Base-by-base conservation (phyloP, 2,888 invertebrate genomes). In the Willowsia nigromaculata region DNA sequence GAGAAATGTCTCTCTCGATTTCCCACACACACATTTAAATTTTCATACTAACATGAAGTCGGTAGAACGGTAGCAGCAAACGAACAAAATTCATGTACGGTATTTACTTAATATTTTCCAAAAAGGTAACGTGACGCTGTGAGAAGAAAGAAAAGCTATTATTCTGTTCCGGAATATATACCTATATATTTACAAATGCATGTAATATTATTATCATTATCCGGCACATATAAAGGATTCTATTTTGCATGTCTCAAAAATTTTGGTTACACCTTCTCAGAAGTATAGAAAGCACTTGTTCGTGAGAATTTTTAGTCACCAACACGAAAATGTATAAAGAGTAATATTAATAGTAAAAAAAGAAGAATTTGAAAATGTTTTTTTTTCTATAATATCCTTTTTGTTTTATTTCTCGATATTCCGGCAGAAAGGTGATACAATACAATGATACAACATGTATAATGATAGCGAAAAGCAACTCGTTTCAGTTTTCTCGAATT, bases 11-110 rank as follows among this genome's bases (percentile, higher is more conserved):
- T 47, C 25, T 40, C 74, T 82, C 68, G n/a, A n/a, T n/a, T n/a
- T n/a, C n/a, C n/a, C n/a, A n/a, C n/a, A n/a, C n/a, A n/a, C n/a
- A 50, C 83, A 83, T 83, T 83, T 68, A 83, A 83, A 83, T 83
- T 68, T 83, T 68, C 30, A 68, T n/a, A n/a, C n/a, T n/a, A n/a
- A n/a, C n/a, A 37, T 47, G 53, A 22, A 27, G 62, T 18, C n/a
- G 65, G 47, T 30, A 83, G 9, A 33, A 62, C 62, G 62, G 25
- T 13, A n/a, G 15, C 33, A n/a, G 62, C 15, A n/a, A 62, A 4
- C 1, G 43, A 53, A 18, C n/a, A 11, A 13, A 53, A 53, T 59
- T 1, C 25, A 59, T 59, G 25, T 25, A 11, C 25, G 27, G 59
- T 59, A 6, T 18, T 27, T 27, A 53, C 22, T 50, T 15, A 4